Evolutionary conservation across 2,888 invertebrate genomes (phyloP).

Genomic region (Stenurella melanura): DNA sequence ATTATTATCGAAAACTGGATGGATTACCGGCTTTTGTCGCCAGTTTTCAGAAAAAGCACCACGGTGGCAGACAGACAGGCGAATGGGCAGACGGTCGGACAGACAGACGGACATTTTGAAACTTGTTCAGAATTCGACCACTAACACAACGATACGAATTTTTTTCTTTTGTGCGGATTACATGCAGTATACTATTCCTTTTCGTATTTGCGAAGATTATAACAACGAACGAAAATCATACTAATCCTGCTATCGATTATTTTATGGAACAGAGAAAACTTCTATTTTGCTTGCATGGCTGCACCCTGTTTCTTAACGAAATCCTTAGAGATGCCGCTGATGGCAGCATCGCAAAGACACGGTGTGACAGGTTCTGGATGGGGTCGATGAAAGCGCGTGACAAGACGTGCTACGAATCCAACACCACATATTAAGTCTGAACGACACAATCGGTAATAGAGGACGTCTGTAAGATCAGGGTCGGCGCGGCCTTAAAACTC

Average conservation of each 20-base stretch:
- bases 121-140: no score
- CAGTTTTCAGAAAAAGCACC: no score
- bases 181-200: no score
- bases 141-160: no score
- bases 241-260: background rate
- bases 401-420: constrained; percentile 61
- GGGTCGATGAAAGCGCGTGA: constrained; percentile 54
- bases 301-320: constrained; percentile 41
- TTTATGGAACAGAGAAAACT: background rate
- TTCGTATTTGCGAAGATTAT: no score
- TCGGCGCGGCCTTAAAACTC: constrained; percentile 40
- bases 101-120: no score
- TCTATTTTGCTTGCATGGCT: constrained; percentile 8
- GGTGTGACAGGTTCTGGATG: constrained; percentile 38
- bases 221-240: background rate
- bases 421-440: constrained; percentile 55
- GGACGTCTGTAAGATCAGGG: constrained; percentile 51
- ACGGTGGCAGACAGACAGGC: no score
- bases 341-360: constrained; percentile 40
- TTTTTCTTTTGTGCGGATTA: no score
- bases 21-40: no score
- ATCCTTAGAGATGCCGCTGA: constrained; percentile 37
- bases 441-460: constrained; percentile 51
- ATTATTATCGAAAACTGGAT: no score
- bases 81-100: no score